These are phyloP conservation scores for honey bee (Apis mellifera) DNA, from an alignment of 1,140 invertebrate species.

Conservation along the genomic window Amel_HAv3.1 CM009938.2:10880501-10881000, in stretches of 20 bases:
- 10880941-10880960: neutral
- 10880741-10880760: neutral
- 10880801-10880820: neutral
- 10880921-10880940: neutral
- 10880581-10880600: too few species aligned
- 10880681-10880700: neutral
- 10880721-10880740: too few species aligned
- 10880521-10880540: too few species aligned
- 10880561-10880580: too few species aligned
- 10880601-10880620: too few species aligned
- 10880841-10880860: slow-evolving; percentile 15
- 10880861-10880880: too few species aligned
- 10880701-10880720: neutral
- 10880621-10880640: too few species aligned
- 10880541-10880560: too few species aligned
- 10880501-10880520: too few species aligned
- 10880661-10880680: too few species aligned
- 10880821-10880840: neutral
- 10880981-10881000: slow-evolving; percentile 21
- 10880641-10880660: neutral
- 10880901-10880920: slow-evolving; percentile 10
- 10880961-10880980: slow-evolving; percentile 33
- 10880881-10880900: neutral
- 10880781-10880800: neutral
- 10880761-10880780: too few species aligned